Base-by-base conservation (phyloP, 2,888 invertebrate genomes). In the Epistrophe eligans region DNA sequence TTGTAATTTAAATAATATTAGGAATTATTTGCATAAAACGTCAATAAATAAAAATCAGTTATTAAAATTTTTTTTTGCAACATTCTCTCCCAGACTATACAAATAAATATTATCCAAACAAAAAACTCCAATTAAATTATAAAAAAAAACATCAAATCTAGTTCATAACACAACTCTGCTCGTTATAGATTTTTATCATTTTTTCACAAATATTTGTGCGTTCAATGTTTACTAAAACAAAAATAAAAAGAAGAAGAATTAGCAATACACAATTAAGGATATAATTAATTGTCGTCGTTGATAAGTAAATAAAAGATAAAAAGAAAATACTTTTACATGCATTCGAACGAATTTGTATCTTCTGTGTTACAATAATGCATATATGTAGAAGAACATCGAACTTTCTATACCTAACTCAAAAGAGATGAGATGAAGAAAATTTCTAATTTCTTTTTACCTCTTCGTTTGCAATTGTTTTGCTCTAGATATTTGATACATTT, bases 381-480 rank as follows among this genome's bases (percentile, higher is more conserved):
- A 24, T 52, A 38, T n/a, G n/a, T 52, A 60, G 13, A 2, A 52
- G 52, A 35, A 40, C 38, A 38, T 52, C 50, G 50, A 19, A 79
- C 77, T 83, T 83, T 83, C 83, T 82, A 77, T 11, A 72, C 35
- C 35, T 2, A 8, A 1, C 2, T 6, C 7, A 35, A 7, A 35
- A 40, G 40, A 71, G 52, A 66, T 72, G 72, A 35, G 52, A 67
- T 60, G 28, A 50, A 32, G 43, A 67, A 66, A 58, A 66, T 79
- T 72, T 79, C 79, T 72, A 73, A 66, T 70, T 60, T 62, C n/a
- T 15, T 57, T 58, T 38, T 24, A 38, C 9, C 11, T 17, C 13
- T 74, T 50, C 50, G 28, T 32, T 60, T 64, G 62, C 48, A 70
- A 64, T 52, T 71, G 77, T 57, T 48, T 76, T 45, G 82, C 77